Base-by-base conservation (phyloP, 2,888 invertebrate genomes). In the Chesias legatella region DNA sequence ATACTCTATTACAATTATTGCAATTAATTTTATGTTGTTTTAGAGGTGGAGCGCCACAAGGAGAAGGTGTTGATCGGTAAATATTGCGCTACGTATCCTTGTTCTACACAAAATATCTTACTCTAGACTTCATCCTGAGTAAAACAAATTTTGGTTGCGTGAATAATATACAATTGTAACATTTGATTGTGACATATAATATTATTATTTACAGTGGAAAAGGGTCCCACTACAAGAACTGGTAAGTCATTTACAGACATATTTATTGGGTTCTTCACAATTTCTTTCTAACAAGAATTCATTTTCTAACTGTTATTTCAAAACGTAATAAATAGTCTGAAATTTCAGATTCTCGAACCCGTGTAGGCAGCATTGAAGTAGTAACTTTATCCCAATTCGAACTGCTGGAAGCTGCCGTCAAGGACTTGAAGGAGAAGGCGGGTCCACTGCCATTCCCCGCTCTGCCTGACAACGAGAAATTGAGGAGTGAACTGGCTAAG, bases 381-480 rank as follows among this genome's bases (percentile, higher is more conserved):
- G 84, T 84, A 41, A 77, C 84, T 0, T 55, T 62, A 23, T 72
- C 77, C 0, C 67, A 85, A 57, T 85, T 85, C 42, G 63, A 64
- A 3, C 6, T 68, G 3, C 57, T 86, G 38, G 58, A 67, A 48
- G 43, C 43, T 0, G 52, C 58, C 0, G 80, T 85, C 13, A 43
- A 43, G 3, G 51, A 63, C 7, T 50, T 86, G 38, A 33, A 43
- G 46, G 17, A 50, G 5, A 40, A 48, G 6, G 60, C 71, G 0
- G 67, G 58, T 0, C 75, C 73, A 0, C 40, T 69, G 10, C 73
- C 70, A 0, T 31, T 56, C 10, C 74, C 79, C 0, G 49, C 62
- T 0, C 37, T 85, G 51, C 85, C 85, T 0, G 72, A 68, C 22
- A 77, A 81, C 42, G 20, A 67, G 46, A 50, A 70, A 43, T 57